A percentile compares a stretch with the other conserved stretches of the same genome.
Conservation (phyloP, 1,140 invertebrate genomes). For the Ceratitis capitata region DNA sequence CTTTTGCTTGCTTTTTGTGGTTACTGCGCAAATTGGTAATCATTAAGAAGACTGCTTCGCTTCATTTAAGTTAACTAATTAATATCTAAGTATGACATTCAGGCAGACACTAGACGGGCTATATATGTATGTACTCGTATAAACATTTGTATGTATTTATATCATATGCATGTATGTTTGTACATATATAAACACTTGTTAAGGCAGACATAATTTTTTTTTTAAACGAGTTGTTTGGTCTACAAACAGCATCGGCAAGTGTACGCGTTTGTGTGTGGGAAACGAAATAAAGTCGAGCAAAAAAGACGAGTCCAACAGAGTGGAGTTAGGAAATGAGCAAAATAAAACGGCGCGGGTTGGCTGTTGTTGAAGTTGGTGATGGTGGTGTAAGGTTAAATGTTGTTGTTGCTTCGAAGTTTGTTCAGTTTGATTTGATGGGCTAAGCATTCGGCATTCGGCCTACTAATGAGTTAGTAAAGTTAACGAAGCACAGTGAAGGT, state of each 20-base stretch:
- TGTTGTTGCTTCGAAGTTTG: neutral
- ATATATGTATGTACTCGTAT: neutral
- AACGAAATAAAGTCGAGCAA: no score
- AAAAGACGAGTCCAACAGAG: neutral
- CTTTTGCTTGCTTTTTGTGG: no score
- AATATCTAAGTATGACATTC: slow-evolving; percentile 31
- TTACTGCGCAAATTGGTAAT: slow-evolving; percentile 13
- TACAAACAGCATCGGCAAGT: slow-evolving; percentile 1
- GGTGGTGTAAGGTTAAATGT: neutral
- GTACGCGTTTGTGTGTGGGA: slow-evolving; percentile 1
- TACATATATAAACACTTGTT: no score
- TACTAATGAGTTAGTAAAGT: neutral
- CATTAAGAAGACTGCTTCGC: neutral
- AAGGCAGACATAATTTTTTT: neutral
- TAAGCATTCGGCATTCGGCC: neutral
- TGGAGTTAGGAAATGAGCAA: neutral
- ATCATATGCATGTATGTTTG: no score
- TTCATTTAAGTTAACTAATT: slow-evolving; percentile 24
- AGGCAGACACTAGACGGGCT: neutral
- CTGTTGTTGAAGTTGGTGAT: neutral
- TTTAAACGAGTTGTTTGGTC: neutral
- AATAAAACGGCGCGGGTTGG: neutral
- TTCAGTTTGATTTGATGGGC: neutral
- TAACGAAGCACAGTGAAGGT: neutral
- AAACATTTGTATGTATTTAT: neutral